These are phyloP conservation scores for Drosophila sproati DNA, from an alignment of 1,140 invertebrate species.

Conservation along the genomic window DNA sequence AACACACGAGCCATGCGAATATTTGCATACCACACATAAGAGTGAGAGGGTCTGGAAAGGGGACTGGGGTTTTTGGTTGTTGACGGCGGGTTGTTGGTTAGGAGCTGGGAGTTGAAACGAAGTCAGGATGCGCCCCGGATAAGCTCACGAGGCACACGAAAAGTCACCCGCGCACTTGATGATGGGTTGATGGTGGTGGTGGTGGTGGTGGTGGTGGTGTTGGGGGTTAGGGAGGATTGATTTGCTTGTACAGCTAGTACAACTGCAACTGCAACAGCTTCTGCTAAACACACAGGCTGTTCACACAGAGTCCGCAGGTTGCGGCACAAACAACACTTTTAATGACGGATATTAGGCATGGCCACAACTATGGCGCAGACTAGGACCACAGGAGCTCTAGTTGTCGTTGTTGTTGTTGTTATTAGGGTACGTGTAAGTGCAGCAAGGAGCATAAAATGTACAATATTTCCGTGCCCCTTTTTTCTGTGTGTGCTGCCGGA, in stretches of 20 bases:
- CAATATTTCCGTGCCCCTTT: conserved; percentile 59
- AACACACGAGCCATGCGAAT: conserved; percentile 2
- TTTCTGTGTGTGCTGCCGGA: conserved; percentile 17
- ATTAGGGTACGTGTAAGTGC: conserved; percentile 1
- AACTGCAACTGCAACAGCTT: neutral
- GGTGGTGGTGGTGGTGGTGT: neutral
- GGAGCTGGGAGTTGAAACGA: neutral
- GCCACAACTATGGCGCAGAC: conserved; percentile 60
- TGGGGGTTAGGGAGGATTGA: neutral
- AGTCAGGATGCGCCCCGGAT: conserved; percentile 36
- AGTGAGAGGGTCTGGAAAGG: too few relatives aligned
- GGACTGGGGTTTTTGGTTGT: too few relatives aligned
- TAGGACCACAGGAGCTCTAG: neutral
- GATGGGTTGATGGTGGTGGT: too few relatives aligned
- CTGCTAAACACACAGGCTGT: neutral
- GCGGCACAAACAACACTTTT: conserved; percentile 69
- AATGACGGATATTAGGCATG: conserved; percentile 83
- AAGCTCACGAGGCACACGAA: conserved; percentile 21
- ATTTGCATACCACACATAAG: neutral
- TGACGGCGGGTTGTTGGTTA: too few relatives aligned
- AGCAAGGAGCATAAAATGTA: conserved; percentile 51
- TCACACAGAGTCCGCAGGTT: conserved; percentile 9
- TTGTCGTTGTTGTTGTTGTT: neutral
- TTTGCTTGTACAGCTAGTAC: neutral
- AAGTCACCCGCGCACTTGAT: conserved; percentile 46